Percentiles rank a stretch among this genome's conserved stretches.
phyloP scores from a whole-genome alignment of 37 sponge, comb jelly and placozoan species.

The Haliclona indistincta region DNA sequence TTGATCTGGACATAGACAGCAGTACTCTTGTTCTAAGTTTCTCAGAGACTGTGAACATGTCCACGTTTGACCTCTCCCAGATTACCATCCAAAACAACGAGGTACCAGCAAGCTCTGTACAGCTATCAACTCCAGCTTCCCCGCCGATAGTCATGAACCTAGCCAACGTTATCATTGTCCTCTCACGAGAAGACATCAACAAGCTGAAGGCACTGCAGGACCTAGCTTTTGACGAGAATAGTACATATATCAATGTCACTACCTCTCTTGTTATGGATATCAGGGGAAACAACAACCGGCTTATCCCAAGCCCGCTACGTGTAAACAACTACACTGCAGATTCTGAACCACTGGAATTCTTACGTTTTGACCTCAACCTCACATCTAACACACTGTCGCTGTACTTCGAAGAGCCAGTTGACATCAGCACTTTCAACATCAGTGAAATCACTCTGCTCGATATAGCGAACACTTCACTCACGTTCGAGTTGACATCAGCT shows the following conservation, averaged over 20 bases:
- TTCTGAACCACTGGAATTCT: conserved; percentile 43
- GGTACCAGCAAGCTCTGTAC: conserved; percentile 19
- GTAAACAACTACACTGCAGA: conserved; percentile 64
- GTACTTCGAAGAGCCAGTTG: conserved; percentile 83
- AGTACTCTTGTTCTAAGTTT: conserved; percentile 64
- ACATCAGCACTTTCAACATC: conserved; percentile 59
- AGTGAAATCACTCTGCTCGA: conserved; percentile 63
- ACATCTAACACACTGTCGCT: conserved; percentile 62
- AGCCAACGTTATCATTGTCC: conserved; percentile 31
- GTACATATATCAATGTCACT: conserved; percentile 64
- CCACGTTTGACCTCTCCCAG: conserved; percentile 53
- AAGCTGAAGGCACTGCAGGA: conserved; percentile 65
- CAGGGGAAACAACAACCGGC: conserved; percentile 29
- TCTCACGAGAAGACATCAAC: conserved; percentile 55
- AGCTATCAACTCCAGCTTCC: conserved; percentile 9
- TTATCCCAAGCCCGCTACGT: conserved; percentile 23
- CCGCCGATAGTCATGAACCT: conserved; percentile 14
- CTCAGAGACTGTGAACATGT: conserved; percentile 70
- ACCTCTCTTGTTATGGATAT: conserved; percentile 57
- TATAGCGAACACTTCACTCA: conserved; percentile 26
- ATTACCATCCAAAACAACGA: conserved; percentile 42
- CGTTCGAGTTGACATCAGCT: conserved; percentile 31
- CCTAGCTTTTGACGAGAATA: conserved; percentile 61
- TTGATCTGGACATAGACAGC: conserved; percentile 71
- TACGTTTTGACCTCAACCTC: conserved; percentile 68